Conservation (phyloP, 2,888 invertebrate genomes). For the Eupsilia transversa region DNA sequence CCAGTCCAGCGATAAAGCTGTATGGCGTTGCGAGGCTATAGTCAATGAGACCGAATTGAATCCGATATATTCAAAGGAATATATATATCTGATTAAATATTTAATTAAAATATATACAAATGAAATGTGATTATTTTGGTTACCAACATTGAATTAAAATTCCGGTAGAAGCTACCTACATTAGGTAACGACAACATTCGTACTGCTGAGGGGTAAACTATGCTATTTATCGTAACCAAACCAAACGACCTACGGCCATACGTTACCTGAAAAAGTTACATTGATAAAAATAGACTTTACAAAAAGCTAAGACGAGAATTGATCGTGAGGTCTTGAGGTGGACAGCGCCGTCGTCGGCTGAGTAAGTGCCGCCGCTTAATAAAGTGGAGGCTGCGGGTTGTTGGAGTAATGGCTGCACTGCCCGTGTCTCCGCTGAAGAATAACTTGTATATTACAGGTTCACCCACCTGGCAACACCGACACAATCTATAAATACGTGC, state of each 20-base stretch:
- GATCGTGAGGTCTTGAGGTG: conserved; percentile 47
- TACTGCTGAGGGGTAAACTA: background rate
- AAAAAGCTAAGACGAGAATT: conserved; percentile 52
- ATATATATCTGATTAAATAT: too few relatives aligned
- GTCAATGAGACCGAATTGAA: background rate
- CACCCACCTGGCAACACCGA: conserved; percentile 51
- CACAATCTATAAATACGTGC: conserved; percentile 25
- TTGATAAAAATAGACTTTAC: conserved; percentile 56
- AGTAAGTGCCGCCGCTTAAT: conserved; percentile 68
- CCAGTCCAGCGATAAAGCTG: background rate
- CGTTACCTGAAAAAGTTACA: conserved; percentile 39
- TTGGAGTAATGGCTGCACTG: conserved; percentile 53
- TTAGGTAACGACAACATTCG: background rate
- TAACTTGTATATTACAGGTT: conserved; percentile 68
- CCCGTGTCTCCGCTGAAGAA: conserved; percentile 61
- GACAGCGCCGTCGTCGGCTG: conserved; percentile 51
- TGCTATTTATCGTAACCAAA: conserved; percentile 3
- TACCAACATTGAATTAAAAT: background rate
- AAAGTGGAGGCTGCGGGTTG: conserved; percentile 45
- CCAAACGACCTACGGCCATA: conserved; percentile 11
- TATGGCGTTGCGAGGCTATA: background rate
- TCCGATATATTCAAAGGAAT: background rate
- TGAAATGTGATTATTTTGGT: background rate
- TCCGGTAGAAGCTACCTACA: too few relatives aligned
- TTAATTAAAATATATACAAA: background rate